phyloP scores from a whole-genome alignment of 2,888 invertebrate genomes.

The Dryococelus australis region DNA sequence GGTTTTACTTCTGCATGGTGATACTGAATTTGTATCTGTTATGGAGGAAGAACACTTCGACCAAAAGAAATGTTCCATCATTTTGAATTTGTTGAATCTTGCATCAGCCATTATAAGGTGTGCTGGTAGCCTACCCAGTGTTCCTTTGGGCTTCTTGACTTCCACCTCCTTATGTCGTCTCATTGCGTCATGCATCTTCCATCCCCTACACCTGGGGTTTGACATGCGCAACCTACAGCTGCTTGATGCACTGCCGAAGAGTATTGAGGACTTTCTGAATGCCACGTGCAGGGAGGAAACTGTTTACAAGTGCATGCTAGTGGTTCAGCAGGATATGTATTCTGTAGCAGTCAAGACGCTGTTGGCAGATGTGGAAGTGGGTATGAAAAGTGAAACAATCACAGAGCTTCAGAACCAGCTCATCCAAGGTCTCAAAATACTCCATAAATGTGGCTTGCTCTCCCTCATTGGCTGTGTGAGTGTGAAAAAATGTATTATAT shows the following conservation, averaged over 20 bases:
- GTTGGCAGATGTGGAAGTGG: neutral
- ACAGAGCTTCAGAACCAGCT: slow-evolving; percentile 32
- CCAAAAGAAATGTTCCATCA: slow-evolving; percentile 31
- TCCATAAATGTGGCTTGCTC: slow-evolving; percentile 30
- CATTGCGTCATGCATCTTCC: slow-evolving; percentile 32
- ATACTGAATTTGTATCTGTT: neutral
- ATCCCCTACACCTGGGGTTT: slow-evolving; percentile 37
- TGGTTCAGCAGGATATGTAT: neutral
- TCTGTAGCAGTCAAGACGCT: neutral
- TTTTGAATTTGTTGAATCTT: slow-evolving; percentile 23
- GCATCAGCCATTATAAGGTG: neutral
- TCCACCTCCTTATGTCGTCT: slow-evolving; percentile 29
- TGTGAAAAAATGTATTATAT: neutral
- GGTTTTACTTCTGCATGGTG: neutral
- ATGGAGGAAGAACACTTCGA: slow-evolving; percentile 32
- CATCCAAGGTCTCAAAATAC: slow-evolving; percentile 35
- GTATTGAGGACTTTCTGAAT: slow-evolving; percentile 17
- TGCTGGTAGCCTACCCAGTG: neutral
- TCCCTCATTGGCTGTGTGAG: neutral
- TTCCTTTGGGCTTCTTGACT: neutral
- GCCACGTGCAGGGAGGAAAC: neutral
- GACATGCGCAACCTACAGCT: slow-evolving; percentile 33
- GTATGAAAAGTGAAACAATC: slow-evolving; percentile 24
- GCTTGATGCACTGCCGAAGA: slow-evolving; percentile 19
- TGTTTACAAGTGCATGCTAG: neutral